phyloP scores from a whole-genome alignment of 2,113 vertebrate genomes.

The Chloropsis cyanopogon region DNA sequence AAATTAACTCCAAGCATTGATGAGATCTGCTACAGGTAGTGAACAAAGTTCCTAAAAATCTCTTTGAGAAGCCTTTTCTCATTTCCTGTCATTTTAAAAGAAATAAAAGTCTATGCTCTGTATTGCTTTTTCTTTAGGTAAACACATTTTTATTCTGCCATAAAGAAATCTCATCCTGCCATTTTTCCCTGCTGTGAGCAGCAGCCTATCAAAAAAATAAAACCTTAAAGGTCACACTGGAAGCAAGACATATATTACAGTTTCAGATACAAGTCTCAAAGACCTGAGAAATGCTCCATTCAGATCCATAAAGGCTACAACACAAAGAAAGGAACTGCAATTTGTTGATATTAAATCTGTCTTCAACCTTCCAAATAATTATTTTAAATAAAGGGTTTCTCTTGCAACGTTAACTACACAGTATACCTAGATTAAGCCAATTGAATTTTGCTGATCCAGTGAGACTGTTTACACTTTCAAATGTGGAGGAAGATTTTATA shows the following conservation, averaged over 20 bases:
- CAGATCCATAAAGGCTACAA: not conserved
- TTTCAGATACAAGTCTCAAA: not conserved
- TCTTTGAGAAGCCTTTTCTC: not conserved
- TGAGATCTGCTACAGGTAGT: not conserved
- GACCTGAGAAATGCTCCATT: not conserved
- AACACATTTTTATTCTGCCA: conserved; percentile 42
- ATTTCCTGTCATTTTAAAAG: conserved; percentile 24
- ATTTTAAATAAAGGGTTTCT: not conserved
- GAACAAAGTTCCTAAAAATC: not conserved
- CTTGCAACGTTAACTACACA: not conserved
- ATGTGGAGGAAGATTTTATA: not conserved
- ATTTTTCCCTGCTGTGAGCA: conserved; percentile 42
- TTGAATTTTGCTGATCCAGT: not conserved
- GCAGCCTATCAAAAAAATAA: conserved; percentile 26
- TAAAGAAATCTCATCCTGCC: conserved; percentile 29
- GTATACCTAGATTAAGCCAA: not conserved
- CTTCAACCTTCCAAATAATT: not conserved
- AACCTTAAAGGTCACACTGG: conserved; percentile 51
- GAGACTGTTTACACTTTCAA: not conserved
- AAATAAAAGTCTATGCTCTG: not conserved
- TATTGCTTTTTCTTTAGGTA: conserved; percentile 35
- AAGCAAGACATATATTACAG: not conserved
- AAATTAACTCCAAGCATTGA: not conserved
- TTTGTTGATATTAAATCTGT: conserved; percentile 7
- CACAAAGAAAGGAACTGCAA: not conserved